Conservation (phyloP, 2,888 invertebrate species). For the Caenorhabditis imperialis region DNA sequence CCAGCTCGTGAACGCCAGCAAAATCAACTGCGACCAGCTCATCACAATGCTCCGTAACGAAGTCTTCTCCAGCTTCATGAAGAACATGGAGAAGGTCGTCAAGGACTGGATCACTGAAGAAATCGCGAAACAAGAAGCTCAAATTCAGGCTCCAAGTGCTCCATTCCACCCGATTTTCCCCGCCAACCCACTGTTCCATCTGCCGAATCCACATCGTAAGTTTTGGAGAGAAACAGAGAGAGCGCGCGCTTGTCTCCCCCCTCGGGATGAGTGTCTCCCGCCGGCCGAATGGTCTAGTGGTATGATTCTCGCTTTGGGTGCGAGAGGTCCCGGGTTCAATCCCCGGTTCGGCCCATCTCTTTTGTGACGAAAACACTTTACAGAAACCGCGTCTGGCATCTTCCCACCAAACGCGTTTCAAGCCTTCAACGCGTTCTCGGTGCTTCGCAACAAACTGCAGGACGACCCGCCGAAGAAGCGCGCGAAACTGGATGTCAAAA, state of each 20-base stretch:
- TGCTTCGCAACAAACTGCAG: constrained; percentile 47
- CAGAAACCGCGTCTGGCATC: constrained; percentile 49
- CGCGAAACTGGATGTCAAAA: constrained; percentile 41
- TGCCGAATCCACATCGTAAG: constrained; percentile 34
- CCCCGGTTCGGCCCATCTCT: constrained; percentile 66
- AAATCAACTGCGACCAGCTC: constrained; percentile 83
- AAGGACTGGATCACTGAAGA: constrained; percentile 55
- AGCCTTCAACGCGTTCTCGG: constrained; percentile 60
- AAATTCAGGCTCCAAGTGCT: background rate
- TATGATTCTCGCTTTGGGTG: constrained; percentile 79
- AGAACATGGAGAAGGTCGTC: constrained; percentile 87
- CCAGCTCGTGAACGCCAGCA: constrained; percentile 7
- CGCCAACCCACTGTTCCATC: constrained; percentile 32
- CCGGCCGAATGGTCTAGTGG: constrained; percentile 77
- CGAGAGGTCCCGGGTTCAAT: constrained; percentile 78
- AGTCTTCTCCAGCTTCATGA: constrained; percentile 88
- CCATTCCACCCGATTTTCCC: constrained; percentile 55
- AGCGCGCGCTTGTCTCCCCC: constrained; percentile 1
- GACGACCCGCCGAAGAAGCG: constrained; percentile 46
- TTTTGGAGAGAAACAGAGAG: background rate
- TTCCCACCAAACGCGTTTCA: constrained; percentile 64
- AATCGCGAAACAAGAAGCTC: constrained; percentile 31
- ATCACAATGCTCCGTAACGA: constrained; percentile 93
- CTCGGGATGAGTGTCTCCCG: background rate
- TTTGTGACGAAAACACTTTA: too few species aligned